Evolutionary conservation across 2,113 vertebrate species (phyloP), one percentile per base, ranked within the genome.

Genomic region (Hucho hucho): DNA sequence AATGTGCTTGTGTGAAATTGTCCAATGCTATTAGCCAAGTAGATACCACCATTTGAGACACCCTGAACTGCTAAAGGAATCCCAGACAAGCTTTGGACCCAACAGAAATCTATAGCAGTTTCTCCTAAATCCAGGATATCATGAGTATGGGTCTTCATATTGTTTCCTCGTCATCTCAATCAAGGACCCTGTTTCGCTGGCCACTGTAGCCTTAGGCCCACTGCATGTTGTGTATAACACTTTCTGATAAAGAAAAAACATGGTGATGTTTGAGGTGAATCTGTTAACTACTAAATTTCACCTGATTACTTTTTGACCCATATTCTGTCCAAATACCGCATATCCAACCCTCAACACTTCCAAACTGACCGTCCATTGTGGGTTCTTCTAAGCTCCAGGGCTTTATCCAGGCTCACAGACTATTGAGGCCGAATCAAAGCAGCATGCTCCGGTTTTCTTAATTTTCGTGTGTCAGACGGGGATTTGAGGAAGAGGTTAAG

Each of bases 401-500:
- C 76, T 83, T 86, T 77, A 85, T 63, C 79, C 83, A 84, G 78
- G 75, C 85, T 83, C 81, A 37, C 72, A 83, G 79, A 84, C 87
- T 79, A 87, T 81, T 79, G 84, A 85, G 81, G 64, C 77, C 78
- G 84, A 89, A 91, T 89, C 88, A 92, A 88, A 89, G 86, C 83
- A 49, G 72, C 84, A 84, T 84, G 74, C 75, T 75, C 73, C 37
- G 24, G n/a, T 81, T 86, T 84, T 89, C 87, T 89, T 87, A 87
- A 87, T 90, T 88, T 91, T 89, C 87, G 88, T 91, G 91, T 91
- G 90, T 89, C 83, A 91, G 91, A 80, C 79, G 32, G 16, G 64
- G 66, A 71, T 58, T 28, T 81, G 69, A 66, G 59, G 69, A 14
- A 71, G 89, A 85, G 86, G 90, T 88, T 89, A 90, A 90, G 87